phyloP scores from a whole-genome alignment of 2,797 vertebrate genomes.

The Scyliorhinus canicula region DNA sequence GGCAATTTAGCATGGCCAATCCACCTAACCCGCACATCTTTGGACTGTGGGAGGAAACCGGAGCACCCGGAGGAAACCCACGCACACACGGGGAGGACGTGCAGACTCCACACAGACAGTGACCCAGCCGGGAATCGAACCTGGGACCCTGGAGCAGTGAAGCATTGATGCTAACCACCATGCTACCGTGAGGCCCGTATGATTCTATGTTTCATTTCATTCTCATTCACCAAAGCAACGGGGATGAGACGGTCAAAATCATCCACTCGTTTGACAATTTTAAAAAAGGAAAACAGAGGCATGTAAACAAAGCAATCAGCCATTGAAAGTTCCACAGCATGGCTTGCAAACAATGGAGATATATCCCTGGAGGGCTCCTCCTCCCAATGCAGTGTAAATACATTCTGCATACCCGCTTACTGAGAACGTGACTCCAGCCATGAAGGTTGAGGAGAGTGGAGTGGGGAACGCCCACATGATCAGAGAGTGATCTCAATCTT shows the following conservation, averaged over 20 bases:
- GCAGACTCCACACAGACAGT: too few relatives aligned
- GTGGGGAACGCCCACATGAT: background rate
- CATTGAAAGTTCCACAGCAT: background rate
- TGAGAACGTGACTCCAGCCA: background rate
- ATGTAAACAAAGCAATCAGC: background rate
- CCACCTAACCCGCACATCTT: too few relatives aligned
- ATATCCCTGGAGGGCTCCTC: background rate
- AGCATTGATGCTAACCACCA: too few relatives aligned
- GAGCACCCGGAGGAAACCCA: too few relatives aligned
- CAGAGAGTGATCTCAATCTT: background rate
- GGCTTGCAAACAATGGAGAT: background rate
- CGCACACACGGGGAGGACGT: too few relatives aligned
- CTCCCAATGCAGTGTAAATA: background rate
- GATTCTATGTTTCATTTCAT: background rate
- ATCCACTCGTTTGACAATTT: background rate
- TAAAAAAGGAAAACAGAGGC: background rate
- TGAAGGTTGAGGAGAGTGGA: background rate
- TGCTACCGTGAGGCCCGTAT: too few relatives aligned
- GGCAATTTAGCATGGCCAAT: too few relatives aligned
- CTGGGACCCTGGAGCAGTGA: too few relatives aligned
- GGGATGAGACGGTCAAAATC: background rate
- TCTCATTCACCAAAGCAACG: background rate
- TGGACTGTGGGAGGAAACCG: too few relatives aligned
- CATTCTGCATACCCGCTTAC: background rate
- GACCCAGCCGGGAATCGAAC: too few relatives aligned